A percentile compares a stretch with the other conserved stretches of the same genome.
phyloP scores from a whole-genome alignment of 37 sponge, comb jelly and placozoan species.

The Geodia barretti region DNA sequence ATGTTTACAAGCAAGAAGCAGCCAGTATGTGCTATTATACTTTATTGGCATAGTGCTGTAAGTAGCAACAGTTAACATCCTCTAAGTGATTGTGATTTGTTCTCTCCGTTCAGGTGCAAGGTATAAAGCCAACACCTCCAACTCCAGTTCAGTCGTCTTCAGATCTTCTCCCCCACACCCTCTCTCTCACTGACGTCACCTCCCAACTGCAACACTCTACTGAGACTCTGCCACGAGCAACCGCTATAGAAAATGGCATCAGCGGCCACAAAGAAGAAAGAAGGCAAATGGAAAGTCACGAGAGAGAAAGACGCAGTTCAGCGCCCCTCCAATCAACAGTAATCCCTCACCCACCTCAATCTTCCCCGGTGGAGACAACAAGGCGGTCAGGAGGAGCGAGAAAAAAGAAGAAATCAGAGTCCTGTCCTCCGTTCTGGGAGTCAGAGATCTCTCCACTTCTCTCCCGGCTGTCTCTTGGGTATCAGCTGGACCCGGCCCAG shows the following conservation, averaged over 20 bases:
- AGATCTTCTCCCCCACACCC: conserved; percentile 8
- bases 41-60: too few species aligned
- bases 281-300: not conserved
- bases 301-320: not conserved
- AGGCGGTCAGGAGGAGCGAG: not conserved
- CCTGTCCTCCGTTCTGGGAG: conserved; percentile 61
- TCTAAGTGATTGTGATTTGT: too few species aligned
- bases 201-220: not conserved
- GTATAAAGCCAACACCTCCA: conserved; percentile 31
- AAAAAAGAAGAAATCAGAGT: conserved; percentile 14
- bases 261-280: not conserved
- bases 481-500: conserved; percentile 4
- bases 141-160: conserved; percentile 44
- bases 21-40: too few species aligned
- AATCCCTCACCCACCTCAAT: not conserved
- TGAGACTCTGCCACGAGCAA: not conserved
- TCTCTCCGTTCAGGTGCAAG: too few species aligned
- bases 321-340: not conserved
- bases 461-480: conserved; percentile 12
- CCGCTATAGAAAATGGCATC: not conserved
- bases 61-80: too few species aligned
- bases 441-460: conserved; percentile 58
- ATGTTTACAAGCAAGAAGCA: too few species aligned
- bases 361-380: not conserved
- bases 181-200: not conserved